A percentile compares a stretch with the other conserved stretches of the same genome.
These are phyloP conservation scores for Drosophila barbarae DNA, from an alignment of 2,888 invertebrate genomes.

Conservation along the genomic window DNA sequence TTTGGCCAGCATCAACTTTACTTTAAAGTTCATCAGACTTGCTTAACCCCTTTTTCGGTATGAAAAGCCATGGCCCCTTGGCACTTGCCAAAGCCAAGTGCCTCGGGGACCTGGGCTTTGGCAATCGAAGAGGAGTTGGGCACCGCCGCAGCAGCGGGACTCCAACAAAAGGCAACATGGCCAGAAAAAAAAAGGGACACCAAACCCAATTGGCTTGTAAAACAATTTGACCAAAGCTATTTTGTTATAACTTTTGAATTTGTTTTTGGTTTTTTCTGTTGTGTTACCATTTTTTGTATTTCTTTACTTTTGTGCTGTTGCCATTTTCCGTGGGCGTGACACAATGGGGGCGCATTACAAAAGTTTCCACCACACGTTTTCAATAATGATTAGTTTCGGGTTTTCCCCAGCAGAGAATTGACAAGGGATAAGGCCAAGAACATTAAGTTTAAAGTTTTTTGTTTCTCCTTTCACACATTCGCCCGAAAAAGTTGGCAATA, in stretches of 20 bases:
- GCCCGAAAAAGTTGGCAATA: conserved; percentile 42
- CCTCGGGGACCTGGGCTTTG: conserved; percentile 47
- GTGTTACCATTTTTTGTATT: neutral
- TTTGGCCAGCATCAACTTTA: neutral
- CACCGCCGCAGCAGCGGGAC: conserved; percentile 21
- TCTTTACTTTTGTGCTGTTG: conserved; percentile 10
- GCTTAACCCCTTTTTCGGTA: conserved; percentile 10
- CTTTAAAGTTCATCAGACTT: conserved; percentile 16
- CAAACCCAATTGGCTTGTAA: conserved; percentile 52
- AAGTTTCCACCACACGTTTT: conserved; percentile 59
- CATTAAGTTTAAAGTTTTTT: conserved; percentile 41
- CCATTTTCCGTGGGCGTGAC: conserved; percentile 17
- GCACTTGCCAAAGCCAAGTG: conserved; percentile 18
- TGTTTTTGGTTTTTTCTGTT: conserved; percentile 17
- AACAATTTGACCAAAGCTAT: conserved; percentile 63
- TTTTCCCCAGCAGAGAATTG: conserved; percentile 28
- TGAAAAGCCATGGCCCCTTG: conserved; percentile 10
- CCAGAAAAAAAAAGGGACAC: conserved; percentile 25
- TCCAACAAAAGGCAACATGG: conserved; percentile 23
- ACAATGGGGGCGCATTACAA: conserved; percentile 31
- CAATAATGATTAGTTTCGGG: conserved; percentile 64
- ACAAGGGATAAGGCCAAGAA: conserved; percentile 20
- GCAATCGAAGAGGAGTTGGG: conserved; percentile 24
- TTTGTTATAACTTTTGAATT: conserved; percentile 61
- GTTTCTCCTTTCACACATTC: conserved; percentile 10